These are phyloP conservation scores for Odontocolon sp. DNA, from an alignment of 2,888 invertebrate species.

Conservation along the genomic window DNA sequence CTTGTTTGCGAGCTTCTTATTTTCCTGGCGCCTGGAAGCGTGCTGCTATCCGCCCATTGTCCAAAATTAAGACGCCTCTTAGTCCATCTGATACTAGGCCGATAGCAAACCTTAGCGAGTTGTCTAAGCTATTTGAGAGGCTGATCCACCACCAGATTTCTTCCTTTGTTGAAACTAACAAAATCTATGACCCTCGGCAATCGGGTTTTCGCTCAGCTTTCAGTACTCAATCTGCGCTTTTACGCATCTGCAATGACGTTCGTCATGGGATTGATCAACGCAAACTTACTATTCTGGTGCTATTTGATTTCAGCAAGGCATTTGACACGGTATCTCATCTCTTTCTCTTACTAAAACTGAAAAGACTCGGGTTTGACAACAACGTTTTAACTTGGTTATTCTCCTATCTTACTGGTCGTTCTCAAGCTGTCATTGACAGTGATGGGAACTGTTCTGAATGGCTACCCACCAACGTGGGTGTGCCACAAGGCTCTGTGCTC, in stretches of 20 bases:
- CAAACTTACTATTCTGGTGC: slow-evolving; percentile 6
- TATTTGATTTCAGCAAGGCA: slow-evolving; percentile 28
- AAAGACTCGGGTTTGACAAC: neutral
- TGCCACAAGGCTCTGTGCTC: slow-evolving; percentile 2
- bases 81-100: slow-evolving; percentile 11
- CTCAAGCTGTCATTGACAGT: neutral
- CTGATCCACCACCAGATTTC: slow-evolving; percentile 1
- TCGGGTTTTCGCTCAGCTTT: neutral
- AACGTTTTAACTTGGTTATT: neutral
- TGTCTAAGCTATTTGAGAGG: slow-evolving; percentile 26
- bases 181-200: neutral
- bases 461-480: neutral
- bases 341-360: neutral
- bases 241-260: slow-evolving; percentile 7
- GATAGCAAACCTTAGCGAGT: slow-evolving; percentile 15
- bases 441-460: neutral
- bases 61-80: neutral
- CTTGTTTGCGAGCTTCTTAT: neutral
- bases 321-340: slow-evolving; percentile 4
- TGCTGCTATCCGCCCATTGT: neutral
- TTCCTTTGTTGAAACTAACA: neutral
- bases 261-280: neutral
- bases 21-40: slow-evolving; percentile 7
- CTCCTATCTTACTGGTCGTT: neutral
- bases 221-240: slow-evolving; percentile 11